Evolutionary conservation across 2,888 invertebrate genomes (phyloP).

Genomic region (Dicranocentrus wangi): DNA sequence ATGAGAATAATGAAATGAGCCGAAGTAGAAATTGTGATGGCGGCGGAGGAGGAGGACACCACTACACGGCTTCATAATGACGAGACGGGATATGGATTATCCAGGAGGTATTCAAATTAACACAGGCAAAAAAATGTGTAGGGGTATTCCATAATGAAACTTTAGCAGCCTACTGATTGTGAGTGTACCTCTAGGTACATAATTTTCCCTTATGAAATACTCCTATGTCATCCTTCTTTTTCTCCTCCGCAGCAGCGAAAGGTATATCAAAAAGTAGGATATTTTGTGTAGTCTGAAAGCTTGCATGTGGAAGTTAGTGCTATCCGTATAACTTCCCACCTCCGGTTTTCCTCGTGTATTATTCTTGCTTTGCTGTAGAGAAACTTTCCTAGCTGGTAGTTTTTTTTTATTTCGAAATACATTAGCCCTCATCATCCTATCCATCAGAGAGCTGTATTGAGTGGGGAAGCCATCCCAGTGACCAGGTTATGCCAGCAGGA

Average conservation of each 20-base stretch:
- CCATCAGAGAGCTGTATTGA: constrained; percentile 17
- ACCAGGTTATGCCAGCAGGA: constrained; percentile 33
- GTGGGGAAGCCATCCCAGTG: constrained; percentile 27
- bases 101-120: constrained; percentile 2
- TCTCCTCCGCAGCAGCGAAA: constrained; percentile 13
- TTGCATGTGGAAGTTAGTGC: too few species aligned
- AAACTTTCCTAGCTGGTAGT: not conserved
- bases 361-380: not conserved
- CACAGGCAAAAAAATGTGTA: constrained; percentile 14
- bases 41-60: constrained; percentile 14
- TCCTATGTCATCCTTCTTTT: constrained; percentile 25
- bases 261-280: too few species aligned
- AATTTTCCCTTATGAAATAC: constrained; percentile 20
- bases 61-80: constrained; percentile 27
- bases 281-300: too few species aligned
- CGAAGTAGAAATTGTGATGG: constrained; percentile 30
- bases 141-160: not conserved
- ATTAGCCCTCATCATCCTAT: constrained; percentile 41
- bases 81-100: constrained; percentile 2
- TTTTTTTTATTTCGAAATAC: constrained; percentile 15
- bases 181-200: not conserved
- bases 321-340: constrained; percentile 28
- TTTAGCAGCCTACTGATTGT: not conserved
- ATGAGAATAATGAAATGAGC: constrained; percentile 39
- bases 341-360: constrained; percentile 28